Percentiles rank a stretch among this genome's conserved stretches.
These are phyloP conservation scores for Cyrtodaria siliqua DNA, from an alignment of 2,888 invertebrate genomes.

Conservation along the genomic window DNA sequence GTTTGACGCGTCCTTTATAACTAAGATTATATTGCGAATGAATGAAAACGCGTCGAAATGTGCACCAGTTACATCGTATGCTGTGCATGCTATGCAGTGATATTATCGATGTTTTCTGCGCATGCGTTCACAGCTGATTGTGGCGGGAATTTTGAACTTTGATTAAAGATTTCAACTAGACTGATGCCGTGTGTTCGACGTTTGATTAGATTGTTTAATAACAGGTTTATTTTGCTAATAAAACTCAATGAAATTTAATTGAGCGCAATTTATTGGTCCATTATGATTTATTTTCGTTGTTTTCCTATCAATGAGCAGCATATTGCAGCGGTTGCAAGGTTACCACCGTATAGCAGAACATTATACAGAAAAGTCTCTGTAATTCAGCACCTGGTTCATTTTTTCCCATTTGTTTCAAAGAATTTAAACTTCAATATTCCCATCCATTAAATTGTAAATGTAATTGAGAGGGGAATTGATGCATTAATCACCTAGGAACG, in stretches of 20 bases:
- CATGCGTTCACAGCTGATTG: conserved; percentile 45
- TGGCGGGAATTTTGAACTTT: conserved; percentile 55
- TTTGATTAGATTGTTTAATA: conserved; percentile 53
- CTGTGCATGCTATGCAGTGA: conserved; percentile 5
- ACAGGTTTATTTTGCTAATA: conserved; percentile 57
- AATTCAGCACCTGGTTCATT: conserved; percentile 59
- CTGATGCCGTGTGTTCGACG: conserved; percentile 19
- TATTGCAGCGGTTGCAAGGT: conserved; percentile 34
- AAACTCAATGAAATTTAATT: conserved; percentile 57
- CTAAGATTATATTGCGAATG: too few species aligned
- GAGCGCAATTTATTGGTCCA: conserved; percentile 43
- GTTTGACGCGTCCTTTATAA: too few species aligned
- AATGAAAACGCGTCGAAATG: too few species aligned
- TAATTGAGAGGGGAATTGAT: conserved; percentile 78
- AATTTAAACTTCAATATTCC: conserved; percentile 61
- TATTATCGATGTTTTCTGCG: conserved; percentile 53
- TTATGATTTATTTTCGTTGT: conserved; percentile 47
- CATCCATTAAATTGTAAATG: conserved; percentile 81
- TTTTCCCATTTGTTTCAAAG: conserved; percentile 64
- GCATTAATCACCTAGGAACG: conserved; percentile 77
- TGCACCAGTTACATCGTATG: too few species aligned
- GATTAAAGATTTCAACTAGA: conserved; percentile 6
- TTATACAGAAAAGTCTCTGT: conserved; percentile 45
- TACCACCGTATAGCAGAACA: conserved; percentile 20
- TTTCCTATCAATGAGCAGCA: conserved; percentile 44